Evolutionary conservation across 2,888 invertebrate genomes (phyloP), one percentile per base, ranked within the genome.

Genomic region (Choreutis nemorana): DNA sequence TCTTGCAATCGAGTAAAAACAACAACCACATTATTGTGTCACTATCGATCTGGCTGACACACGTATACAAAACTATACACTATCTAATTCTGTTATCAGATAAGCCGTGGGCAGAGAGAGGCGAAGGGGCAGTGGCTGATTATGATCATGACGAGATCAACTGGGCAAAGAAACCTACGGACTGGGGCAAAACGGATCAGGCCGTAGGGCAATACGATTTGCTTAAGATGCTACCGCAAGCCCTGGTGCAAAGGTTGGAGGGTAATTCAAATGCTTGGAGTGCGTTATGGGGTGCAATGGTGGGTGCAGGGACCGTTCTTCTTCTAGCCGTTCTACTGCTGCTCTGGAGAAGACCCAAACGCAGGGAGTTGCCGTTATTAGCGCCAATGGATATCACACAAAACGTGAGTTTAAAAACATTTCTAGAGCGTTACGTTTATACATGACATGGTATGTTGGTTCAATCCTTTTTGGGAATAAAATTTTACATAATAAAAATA

Each of bases 51-150:
- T n/a, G n/a, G n/a, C n/a, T n/a, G n/a, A n/a, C n/a, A n/a, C n/a
- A n/a, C n/a, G n/a, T n/a, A n/a, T n/a, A n/a, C n/a, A n/a, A n/a
- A n/a, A n/a, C 14, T 23, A 14, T 26, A 53, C 56, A 57, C 52
- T 52, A 53, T 51, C 53, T 68, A 71, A 71, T 64, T 58, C 62
- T 37, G 65, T 75, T 77, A 75, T 75, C 55, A 73, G 75, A 75
- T 75, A 75, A 75, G 62, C 61, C 47, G 56, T 63, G 72, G 71
- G 53, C 55, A 52, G 59, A 56, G 40, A 49, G 57, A 44, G 52
- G 50, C 34, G 50, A 50, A 44, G 49, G 47, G 47, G 43, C 46
- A 41, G 57, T 50, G 50, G 55, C 51, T 47, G 53, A 55, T 43
- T 53, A 63, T 64, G 55, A 58, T 34, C 50, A 45, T 40, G 45